These are phyloP conservation scores for Neotoxoptera formosana DNA, from an alignment of 1,140 invertebrate genomes.

Conservation along the genomic window DNA sequence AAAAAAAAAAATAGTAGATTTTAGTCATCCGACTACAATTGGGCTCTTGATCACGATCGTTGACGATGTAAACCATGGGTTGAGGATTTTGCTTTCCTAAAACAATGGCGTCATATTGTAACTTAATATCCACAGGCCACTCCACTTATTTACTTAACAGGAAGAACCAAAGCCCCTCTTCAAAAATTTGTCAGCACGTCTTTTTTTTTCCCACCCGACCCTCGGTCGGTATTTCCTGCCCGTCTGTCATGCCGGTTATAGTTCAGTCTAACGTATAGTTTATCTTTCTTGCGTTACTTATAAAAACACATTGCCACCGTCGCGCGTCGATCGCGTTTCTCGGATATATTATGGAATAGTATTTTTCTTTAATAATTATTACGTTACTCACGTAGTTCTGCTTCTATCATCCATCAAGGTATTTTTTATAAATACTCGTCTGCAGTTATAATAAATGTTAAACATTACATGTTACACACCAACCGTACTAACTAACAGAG, in stretches of 20 bases:
- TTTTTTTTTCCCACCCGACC: slow-evolving; percentile 48
- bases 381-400: slow-evolving; percentile 24
- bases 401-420: neutral
- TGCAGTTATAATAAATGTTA: neutral
- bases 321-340: slow-evolving; percentile 38
- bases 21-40: neutral
- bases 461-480: neutral
- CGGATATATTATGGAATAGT: slow-evolving; percentile 2
- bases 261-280: neutral
- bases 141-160: slow-evolving; percentile 49
- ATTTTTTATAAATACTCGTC: slow-evolving; percentile 11
- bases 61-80: neutral
- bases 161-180: slow-evolving; percentile 53
- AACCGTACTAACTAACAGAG: neutral
- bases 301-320: slow-evolving; percentile 50
- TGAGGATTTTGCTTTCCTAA: slow-evolving; percentile 45
- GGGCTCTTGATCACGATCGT: slow-evolving; percentile 43
- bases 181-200: slow-evolving; percentile 48
- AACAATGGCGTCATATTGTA: slow-evolving; percentile 51
- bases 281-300: slow-evolving; percentile 8
- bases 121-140: slow-evolving; percentile 46
- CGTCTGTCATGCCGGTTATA: neutral
- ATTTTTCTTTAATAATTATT: slow-evolving; percentile 37
- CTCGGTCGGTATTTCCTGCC: slow-evolving; percentile 50
- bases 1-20: neutral